A percentile compares a stretch with the other conserved stretches of the same genome.
phyloP scores from a whole-genome alignment of 2,797 vertebrate species.

The Hippopotamyrus pictus region DNA sequence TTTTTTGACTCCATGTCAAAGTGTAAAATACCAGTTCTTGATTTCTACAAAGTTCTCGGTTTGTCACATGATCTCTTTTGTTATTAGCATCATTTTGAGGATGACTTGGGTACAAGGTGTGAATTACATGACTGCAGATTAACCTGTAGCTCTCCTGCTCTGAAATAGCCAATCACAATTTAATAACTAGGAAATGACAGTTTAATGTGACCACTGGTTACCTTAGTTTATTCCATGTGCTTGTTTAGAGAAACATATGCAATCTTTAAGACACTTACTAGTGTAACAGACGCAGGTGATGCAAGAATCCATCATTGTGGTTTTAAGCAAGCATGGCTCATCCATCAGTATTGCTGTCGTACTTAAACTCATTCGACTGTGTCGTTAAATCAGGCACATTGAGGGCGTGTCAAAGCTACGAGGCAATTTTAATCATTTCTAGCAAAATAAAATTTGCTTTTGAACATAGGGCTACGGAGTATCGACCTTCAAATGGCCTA shows the following conservation, averaged over 20 bases:
- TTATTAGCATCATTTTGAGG: not conserved
- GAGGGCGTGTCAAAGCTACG: not conserved
- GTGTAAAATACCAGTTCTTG: not conserved
- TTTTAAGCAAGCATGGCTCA: not conserved
- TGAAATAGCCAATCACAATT: not conserved
- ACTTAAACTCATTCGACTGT: not conserved
- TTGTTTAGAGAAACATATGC: not conserved
- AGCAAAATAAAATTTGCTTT: not conserved
- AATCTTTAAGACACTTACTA: not conserved
- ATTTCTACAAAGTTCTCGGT: not conserved
- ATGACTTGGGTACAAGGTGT: not conserved
- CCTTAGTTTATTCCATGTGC: not conserved
- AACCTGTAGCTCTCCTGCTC: not conserved
- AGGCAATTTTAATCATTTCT: not conserved
- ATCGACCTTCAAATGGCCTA: conserved; percentile 21
- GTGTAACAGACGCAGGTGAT: not conserved
- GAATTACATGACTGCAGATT: not conserved
- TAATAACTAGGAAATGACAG: not conserved
- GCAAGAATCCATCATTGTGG: not conserved
- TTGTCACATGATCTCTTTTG: not conserved
- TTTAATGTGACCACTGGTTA: not conserved
- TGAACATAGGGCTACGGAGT: not conserved
- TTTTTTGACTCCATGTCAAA: not conserved
- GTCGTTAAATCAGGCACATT: not conserved
- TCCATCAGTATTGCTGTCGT: not conserved